These are phyloP conservation scores for Beris chalybata DNA, from an alignment of 2,888 invertebrate species.

Conservation along the genomic window DNA sequence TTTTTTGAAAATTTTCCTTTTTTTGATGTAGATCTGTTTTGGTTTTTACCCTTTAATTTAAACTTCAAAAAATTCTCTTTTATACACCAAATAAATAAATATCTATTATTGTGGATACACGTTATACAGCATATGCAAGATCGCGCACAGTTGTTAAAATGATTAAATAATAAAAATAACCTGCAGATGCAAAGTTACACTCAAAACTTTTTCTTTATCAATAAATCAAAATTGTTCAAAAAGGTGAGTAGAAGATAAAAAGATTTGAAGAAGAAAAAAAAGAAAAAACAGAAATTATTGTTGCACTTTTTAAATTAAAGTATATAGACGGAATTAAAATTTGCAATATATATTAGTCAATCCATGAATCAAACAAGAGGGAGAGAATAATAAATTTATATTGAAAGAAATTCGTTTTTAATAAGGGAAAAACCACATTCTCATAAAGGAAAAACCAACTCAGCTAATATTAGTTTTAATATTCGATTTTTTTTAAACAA, in stretches of 20 bases:
- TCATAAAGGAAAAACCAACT: constrained; percentile 20
- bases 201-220: no score
- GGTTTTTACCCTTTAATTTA: background rate
- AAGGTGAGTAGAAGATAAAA: no score
- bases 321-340: no score
- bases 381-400: constrained; percentile 2
- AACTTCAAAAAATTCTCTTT: constrained; percentile 20
- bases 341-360: constrained; percentile 11
- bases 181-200: no score
- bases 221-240: no score
- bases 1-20: background rate
- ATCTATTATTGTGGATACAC: constrained; percentile 23
- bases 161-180: no score
- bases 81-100: background rate
- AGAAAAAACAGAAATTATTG: no score
- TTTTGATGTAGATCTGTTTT: background rate
- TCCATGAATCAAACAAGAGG: constrained; percentile 21
- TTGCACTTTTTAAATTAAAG: no score
- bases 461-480: constrained; percentile 21
- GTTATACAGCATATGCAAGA: constrained; percentile 18
- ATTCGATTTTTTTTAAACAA: background rate
- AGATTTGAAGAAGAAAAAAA: no score
- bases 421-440: constrained; percentile 14
- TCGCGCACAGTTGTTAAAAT: background rate
- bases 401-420: no score